Base-by-base conservation (phyloP, 2,113 vertebrate species). In the Siniperca knerii region DNA sequence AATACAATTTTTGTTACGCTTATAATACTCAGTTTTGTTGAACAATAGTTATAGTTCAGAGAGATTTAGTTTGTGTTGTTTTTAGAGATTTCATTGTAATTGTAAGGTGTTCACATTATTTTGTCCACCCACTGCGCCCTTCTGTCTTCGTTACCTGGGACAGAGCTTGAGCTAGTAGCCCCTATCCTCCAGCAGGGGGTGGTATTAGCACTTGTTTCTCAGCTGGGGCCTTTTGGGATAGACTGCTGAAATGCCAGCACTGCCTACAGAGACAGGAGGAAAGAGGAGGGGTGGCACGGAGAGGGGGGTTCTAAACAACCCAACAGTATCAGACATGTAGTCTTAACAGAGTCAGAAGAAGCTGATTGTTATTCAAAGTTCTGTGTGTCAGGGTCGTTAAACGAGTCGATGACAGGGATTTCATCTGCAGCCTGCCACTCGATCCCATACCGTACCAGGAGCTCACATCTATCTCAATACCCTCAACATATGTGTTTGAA, bases 351-450 rank as follows among this genome's bases (percentile, higher is more conserved):
- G 89, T 92, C 89, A 91, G 92, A 89, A 91, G 90, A 82, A 86
- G 89, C 90, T 93, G 92, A 93, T 94, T 93, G 93, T 95, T 94
- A 91, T 92, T 94, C 92, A 93, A 95, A 95, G 90, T 95, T 95
- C 91, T 89, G 93, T 66, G 76, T 86, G 93, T 94, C 89, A 86
- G 93, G 93, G 93, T 95, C 91, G 84, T 94, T 94, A 94, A 86
- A 91, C 62, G 87, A 92, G 89, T 93, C 86, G 85, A 90, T 91
- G 91, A 81, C 89, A 77, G 92, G 83, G 93, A 90, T 94, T 93
- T 93, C 84, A 75, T 75, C 82, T 75, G 75, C 90, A 79, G 77
- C 83, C 85, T 78, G 74, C 85, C 42, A 64, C 85, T 89, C 80
- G 33, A 82, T 92, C 85, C 88, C 90, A 76, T 86, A 10, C 75